A percentile compares a stretch with the other conserved stretches of the same genome.
phyloP scores from a whole-genome alignment of 2,797 vertebrate genomes.

The Argyrosomus regius region DNA sequence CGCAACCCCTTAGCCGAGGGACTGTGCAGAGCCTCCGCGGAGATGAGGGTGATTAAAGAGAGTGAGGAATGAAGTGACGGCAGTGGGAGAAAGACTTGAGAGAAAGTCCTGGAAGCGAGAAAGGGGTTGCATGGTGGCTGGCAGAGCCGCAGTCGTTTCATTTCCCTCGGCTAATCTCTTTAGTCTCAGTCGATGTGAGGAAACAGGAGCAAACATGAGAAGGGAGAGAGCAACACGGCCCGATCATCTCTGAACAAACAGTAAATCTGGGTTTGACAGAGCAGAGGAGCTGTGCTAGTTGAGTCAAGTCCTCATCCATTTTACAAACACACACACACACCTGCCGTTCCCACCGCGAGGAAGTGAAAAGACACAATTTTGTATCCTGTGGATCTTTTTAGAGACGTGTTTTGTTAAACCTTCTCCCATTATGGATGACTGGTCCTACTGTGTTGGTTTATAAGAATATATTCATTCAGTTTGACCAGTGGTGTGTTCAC shows the following conservation, averaged over 20 bases:
- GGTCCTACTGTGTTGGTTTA: constrained; percentile 61
- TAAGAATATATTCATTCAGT: constrained; percentile 71
- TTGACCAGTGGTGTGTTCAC: constrained; percentile 58
- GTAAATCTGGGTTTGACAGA: constrained; percentile 21
- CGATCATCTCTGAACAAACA: constrained; percentile 45
- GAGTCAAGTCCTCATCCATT: constrained; percentile 3
- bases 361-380: constrained; percentile 63
- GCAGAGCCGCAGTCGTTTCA: constrained; percentile 58
- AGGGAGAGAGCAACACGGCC: constrained; percentile 21
- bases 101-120: constrained; percentile 58
- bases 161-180: constrained; percentile 67
- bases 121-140: constrained; percentile 50
- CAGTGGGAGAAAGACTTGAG: constrained; percentile 35
- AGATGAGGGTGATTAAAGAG: constrained; percentile 63
- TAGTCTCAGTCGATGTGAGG: constrained; percentile 67
- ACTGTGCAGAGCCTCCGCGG: constrained; percentile 25
- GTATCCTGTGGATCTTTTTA: constrained; percentile 72
- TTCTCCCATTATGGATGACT: constrained; percentile 50
- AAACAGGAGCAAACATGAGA: constrained; percentile 53
- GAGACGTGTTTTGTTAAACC: constrained; percentile 48
- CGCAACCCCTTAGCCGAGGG: constrained; percentile 34
- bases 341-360: constrained; percentile 56
- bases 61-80: constrained; percentile 58
- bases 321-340: constrained; percentile 33
- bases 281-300: constrained; percentile 21